phyloP scores from a whole-genome alignment of 2,888 invertebrate genomes.

The Apodemia duryi region DNA sequence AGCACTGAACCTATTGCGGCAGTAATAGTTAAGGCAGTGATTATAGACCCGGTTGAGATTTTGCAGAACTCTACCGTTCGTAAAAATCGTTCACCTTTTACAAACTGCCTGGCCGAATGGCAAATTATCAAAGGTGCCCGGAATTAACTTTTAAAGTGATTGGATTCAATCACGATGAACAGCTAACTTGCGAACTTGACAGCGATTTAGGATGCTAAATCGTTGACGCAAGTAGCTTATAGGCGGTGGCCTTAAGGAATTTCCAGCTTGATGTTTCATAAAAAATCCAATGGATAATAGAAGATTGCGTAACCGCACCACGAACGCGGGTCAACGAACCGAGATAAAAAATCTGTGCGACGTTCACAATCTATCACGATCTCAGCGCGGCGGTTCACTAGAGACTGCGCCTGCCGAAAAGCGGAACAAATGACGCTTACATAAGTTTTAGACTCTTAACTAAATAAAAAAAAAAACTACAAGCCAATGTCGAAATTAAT shows the following conservation, averaged over 20 bases:
- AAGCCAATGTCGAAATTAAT: too few species aligned
- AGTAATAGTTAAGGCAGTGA: too few species aligned
- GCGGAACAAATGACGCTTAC: conserved; percentile 15
- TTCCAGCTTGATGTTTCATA: background rate
- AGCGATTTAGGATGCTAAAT: background rate
- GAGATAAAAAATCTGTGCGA: conserved; percentile 28
- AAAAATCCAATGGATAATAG: conserved; percentile 7
- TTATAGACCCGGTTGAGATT: too few species aligned
- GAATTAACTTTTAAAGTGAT: too few species aligned
- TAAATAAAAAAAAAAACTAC: too few species aligned
- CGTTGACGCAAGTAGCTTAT: background rate
- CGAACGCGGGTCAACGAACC: conserved; percentile 31
- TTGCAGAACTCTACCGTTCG: too few species aligned
- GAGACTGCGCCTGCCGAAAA: conserved; percentile 16
- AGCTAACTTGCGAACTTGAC: too few species aligned
- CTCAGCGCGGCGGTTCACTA: conserved; percentile 26
- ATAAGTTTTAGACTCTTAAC: background rate
- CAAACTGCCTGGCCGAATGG: too few species aligned
- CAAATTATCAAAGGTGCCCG: too few species aligned
- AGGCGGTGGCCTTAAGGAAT: background rate
- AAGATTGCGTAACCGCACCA: conserved; percentile 28
- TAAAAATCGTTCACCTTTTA: too few species aligned
- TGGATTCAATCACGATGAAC: too few species aligned
- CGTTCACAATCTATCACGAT: conserved; percentile 27
- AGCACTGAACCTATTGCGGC: too few species aligned